Evolutionary conservation across 1,140 invertebrate species (phyloP).

Genomic region (Micrasema minimum): DNA sequence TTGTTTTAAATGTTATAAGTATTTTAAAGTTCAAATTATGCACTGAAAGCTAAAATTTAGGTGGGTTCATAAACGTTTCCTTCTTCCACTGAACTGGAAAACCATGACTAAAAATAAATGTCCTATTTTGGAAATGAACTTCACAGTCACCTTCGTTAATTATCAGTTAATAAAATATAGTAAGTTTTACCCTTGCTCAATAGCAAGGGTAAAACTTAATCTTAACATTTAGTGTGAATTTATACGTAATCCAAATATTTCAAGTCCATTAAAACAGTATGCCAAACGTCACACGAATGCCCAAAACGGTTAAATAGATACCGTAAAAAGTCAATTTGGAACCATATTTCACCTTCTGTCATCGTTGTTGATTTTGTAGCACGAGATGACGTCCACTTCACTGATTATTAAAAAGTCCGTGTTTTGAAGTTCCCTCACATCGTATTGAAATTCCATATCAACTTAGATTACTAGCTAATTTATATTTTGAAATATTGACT

Average conservation of each 20-base stretch:
- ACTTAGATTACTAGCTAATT: constrained; percentile 1
- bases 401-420: constrained; percentile 35
- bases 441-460: constrained; percentile 40
- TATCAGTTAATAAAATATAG: too few relatives aligned
- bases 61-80: neutral
- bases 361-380: constrained; percentile 39
- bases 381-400: constrained; percentile 24
- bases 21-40: neutral
- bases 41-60: neutral
- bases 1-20: neutral
- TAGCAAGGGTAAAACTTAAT: too few relatives aligned
- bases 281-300: neutral
- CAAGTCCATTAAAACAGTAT: too few relatives aligned
- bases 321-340: constrained; percentile 15
- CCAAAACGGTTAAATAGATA: constrained; percentile 6
- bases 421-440: constrained; percentile 25
- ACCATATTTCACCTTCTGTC: constrained; percentile 35
- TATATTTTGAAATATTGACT: constrained; percentile 24
- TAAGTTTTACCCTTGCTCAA: too few relatives aligned
- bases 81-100: too few relatives aligned
- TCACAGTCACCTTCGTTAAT: constrained; percentile 8
- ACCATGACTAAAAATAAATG: constrained; percentile 23
- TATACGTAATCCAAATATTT: too few relatives aligned
- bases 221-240: too few relatives aligned
- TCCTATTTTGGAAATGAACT: constrained; percentile 28